Evolutionary conservation across 2,888 invertebrate genomes (phyloP), one percentile per base, ranked within the genome.

Genomic region (Pseudeuparius sepicola): DNA sequence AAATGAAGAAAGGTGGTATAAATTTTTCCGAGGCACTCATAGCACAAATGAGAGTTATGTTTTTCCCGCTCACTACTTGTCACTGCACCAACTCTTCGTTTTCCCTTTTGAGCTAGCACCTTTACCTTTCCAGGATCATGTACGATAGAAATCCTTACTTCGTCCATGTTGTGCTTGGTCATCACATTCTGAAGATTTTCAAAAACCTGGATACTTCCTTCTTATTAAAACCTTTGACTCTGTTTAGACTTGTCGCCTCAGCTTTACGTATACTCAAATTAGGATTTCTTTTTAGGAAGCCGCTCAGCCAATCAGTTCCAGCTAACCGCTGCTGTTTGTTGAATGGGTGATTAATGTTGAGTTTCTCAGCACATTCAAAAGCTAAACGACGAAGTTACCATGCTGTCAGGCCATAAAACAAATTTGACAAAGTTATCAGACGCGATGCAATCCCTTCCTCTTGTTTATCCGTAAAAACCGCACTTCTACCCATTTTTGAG

Each of bases 221-320:
- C 34, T 36, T 42, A 24, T 43, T 42, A 33, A 42, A 44, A 24
- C 30, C 41, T 12, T 28, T 36, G 7, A 40, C 23, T 30, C 44
- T 34, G 24, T 34, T 45, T 34, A 44, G 31, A 31, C 41, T 42
- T 16, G 36, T 43, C 7, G 41, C 37, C 17, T 43, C 37, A 13
- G 41, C 36, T 34, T 37, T 39, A 11, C 43, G 24, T 10, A 44
- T 30, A 29, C 34, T 35, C 4, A 42, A 15, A 11, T 23, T 31
- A 9, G 31, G 15, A 18, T 34, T 30, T 10, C 10, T 15, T 24
- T 16, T 32, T 10, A 24, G 24, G 9, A 14, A 24, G 5, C 14
- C 10, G 14, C 14, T 32, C 14, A 32, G 24, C 15, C 32, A 30
- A 17, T 10, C n/a, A n/a, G n/a, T n/a, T n/a, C n/a, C n/a, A n/a